Evolutionary conservation across 1,140 invertebrate species (phyloP), one percentile per base, ranked within the genome.

Genomic region (Drosophila aff.): DNA sequence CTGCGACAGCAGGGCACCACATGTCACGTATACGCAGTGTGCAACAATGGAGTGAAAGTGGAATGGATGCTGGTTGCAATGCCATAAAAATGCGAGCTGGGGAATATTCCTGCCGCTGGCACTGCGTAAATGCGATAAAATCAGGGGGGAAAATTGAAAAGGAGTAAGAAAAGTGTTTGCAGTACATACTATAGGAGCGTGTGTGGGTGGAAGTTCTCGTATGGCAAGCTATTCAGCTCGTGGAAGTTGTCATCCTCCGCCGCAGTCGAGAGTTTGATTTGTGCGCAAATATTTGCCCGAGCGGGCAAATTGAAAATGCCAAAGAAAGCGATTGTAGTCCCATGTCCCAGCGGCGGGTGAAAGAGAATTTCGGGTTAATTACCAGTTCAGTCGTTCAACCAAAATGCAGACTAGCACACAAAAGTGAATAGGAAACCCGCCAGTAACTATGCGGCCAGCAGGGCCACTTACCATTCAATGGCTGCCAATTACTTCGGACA

Each of bases 81-180:
- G 44, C 59, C 64, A 76, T 76, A 79, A 80, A 83, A 83, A 64
- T 72, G 75, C 64, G 57, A 71, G 36, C 75, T 78, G 52, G 75
- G 75, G 65, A 69, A 50, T 77, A 66, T 63, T 61, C 57, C 50
- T 63, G 33, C 63, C 31, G 38, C 41, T 73, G 59, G 38, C 57
- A 53, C 76, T 79, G 59, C 58, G 66, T 82, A 89, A 89, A 86
- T 89, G 83, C 81, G 84, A 89, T 89, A 77, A 80, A 89, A 89
- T 87, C 76, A 16, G 38, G 52, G 38, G 41, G 55, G 50, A 50
- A 87, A 86, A 89, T 89, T 83, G 84, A 83, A 74, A 83, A 73
- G 43, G 79, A 84, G 67, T 68, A 69, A 60, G 59, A 52, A 41
- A 68, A 69, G 16, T n/a, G 46, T 47, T 64, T 38, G 63, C 53